Conservation (phyloP, 2,797 vertebrate genomes). For the Alauda arvensis region DNA sequence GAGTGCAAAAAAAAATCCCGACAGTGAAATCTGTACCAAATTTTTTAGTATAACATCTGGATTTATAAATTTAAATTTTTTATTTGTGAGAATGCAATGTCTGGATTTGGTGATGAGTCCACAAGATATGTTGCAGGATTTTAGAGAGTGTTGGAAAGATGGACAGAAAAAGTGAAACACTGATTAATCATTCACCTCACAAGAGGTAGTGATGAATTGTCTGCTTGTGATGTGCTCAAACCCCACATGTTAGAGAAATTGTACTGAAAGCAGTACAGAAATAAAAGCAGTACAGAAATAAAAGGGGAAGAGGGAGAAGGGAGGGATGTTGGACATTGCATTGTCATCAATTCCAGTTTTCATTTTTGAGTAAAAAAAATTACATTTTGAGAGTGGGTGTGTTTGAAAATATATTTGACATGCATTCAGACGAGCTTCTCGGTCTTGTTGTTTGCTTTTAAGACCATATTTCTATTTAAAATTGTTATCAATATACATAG, state of each 20-base stretch:
- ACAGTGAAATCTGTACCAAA: background rate
- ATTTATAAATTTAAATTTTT: background rate
- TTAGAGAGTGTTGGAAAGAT: background rate
- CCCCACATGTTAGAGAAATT: background rate
- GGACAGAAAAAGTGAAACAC: background rate
- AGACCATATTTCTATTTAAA: background rate
- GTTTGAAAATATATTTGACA: background rate
- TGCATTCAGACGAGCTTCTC: background rate
- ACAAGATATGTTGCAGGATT: background rate
- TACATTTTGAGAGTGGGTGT: background rate
- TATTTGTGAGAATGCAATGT: background rate
- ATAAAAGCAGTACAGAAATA: background rate
- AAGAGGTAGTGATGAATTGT: background rate
- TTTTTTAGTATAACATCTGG: background rate
- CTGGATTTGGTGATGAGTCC: background rate
- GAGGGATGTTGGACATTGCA: background rate
- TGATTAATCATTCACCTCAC: background rate
- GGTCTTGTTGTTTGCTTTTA: background rate
- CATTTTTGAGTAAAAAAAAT: background rate
- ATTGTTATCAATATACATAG: background rate
- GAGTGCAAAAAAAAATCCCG: background rate
- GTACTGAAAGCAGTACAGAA: background rate
- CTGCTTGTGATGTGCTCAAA: background rate
- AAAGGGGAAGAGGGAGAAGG: background rate
- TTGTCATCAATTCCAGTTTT: background rate